Evolutionary conservation across 2,113 vertebrate genomes (phyloP), one percentile per base, ranked within the genome.

Genomic region (Epinephelus lanceolatus): DNA sequence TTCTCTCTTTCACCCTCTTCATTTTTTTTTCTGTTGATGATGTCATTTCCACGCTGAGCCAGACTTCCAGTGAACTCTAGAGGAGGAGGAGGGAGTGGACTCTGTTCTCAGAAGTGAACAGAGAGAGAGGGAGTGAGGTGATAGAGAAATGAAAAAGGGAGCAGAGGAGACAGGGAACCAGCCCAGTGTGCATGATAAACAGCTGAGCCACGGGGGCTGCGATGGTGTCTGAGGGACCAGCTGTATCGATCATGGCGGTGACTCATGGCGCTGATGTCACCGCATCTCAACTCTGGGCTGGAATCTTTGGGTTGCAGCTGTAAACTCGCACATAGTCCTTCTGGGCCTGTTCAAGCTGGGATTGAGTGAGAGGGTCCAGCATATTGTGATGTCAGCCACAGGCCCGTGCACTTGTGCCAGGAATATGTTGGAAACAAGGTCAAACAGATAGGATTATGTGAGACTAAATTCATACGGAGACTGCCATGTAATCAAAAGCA

Each of bases 1-100:
- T 55, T 61, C 18, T 30, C 45, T 71, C 15, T 70, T 83, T 84
- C 77, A 61, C 85, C 25, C 67, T 69, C 49, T 83, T 81, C 52
- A 71, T 88, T 79, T 84, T 47, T 47, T 37, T 86, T 68, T 78
- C 51, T 87, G 74, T 74, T 67, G 59, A 71, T 86, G 89, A 91
- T 88, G 85, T 92, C 73, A 91, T 89, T 75, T 78, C 86, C 70
- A 47, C 72, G 53, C 73, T 65, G 68, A 67, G 75, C 81, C 82
- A 73, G 80, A 83, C 78, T 80, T 86, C 76, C 70, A 86, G 68
- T 9, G 71, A 80, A 80, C 83, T 81, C 60, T 10, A 37, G 51
- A 27, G 59, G 27, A 25, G n/a, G 21, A 23, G 27, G 37, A 18
- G 67, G 51, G 25, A 37, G 19, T 42, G n/a, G 52, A 15, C 30